Conservation (phyloP, 2,888 invertebrate genomes). For the Zhengitettix transpicula region DNA sequence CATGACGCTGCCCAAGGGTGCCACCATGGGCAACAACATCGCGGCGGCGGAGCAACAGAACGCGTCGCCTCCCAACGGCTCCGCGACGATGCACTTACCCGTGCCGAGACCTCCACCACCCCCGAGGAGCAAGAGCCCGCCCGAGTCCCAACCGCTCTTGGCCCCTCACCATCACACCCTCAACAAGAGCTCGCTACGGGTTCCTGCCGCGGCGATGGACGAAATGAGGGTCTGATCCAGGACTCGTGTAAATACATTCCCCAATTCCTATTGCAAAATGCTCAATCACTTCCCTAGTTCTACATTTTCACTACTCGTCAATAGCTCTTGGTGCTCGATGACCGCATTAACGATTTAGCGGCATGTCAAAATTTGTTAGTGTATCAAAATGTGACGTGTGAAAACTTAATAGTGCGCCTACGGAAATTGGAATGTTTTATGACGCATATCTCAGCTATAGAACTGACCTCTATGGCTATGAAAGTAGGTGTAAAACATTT, state of each 20-base stretch:
- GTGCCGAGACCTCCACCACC: slow-evolving; percentile 40
- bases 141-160: slow-evolving; percentile 35
- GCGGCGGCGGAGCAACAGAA: slow-evolving; percentile 19
- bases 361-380: too few species aligned
- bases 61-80: slow-evolving; percentile 40
- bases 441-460: too few species aligned
- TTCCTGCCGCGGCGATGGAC: slow-evolving; percentile 67
- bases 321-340: too few species aligned
- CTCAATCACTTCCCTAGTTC: too few species aligned
- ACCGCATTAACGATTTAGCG: too few species aligned
- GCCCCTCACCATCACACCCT: slow-evolving; percentile 24
- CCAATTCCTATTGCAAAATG: too few species aligned
- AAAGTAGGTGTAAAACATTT: too few species aligned
- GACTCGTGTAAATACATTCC: neutral
- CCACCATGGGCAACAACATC: slow-evolving; percentile 22
- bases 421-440: too few species aligned
- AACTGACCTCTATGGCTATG: too few species aligned
- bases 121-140: slow-evolving; percentile 36
- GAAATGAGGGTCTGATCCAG: slow-evolving; percentile 76
- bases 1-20: slow-evolving; percentile 33
- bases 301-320: too few species aligned
- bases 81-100: slow-evolving; percentile 25
- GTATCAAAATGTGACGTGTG: too few species aligned
- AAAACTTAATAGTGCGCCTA: too few species aligned
- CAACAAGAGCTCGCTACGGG: slow-evolving; percentile 1